Conservation (phyloP, 2,113 vertebrate species). For the Sceloporus tristichus region DNA sequence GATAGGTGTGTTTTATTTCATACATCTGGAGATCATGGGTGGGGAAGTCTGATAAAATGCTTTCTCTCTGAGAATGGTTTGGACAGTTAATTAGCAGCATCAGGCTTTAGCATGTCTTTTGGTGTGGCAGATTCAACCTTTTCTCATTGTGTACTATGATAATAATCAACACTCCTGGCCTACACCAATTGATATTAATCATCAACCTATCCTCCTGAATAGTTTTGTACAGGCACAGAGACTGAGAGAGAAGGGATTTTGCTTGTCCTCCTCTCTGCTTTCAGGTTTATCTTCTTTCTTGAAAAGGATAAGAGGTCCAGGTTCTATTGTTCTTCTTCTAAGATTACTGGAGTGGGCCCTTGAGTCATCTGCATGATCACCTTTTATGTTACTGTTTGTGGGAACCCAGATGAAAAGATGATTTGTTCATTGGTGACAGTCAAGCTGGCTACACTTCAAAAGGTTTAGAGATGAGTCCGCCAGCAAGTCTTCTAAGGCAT, state of each 20-base stretch:
- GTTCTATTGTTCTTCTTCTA: constrained; percentile 41
- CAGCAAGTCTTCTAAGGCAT: background rate
- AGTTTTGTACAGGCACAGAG: constrained; percentile 21
- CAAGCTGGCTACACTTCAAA: background rate
- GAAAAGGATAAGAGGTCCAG: background rate
- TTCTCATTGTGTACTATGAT: background rate
- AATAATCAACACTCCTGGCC: background rate
- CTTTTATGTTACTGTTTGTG: constrained; percentile 42
- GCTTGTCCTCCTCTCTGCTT: constrained; percentile 21
- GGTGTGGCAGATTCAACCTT: background rate
- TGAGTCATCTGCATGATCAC: background rate
- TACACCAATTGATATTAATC: constrained; percentile 19
- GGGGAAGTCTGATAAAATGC: no score
- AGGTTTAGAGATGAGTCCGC: background rate
- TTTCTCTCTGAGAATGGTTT: constrained; percentile 24
- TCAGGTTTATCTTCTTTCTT: constrained; percentile 44
- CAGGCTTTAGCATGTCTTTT: background rate
- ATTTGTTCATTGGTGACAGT: background rate
- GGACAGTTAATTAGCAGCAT: constrained; percentile 24
- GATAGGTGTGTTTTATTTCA: no score
- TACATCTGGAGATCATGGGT: no score
- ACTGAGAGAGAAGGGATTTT: constrained; percentile 35
- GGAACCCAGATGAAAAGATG: constrained; percentile 34
- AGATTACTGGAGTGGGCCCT: constrained; percentile 16
- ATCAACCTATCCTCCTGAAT: constrained; percentile 37